phyloP scores from a whole-genome alignment of 2,113 vertebrate genomes.

The Stictonetta naevosa region DNA sequence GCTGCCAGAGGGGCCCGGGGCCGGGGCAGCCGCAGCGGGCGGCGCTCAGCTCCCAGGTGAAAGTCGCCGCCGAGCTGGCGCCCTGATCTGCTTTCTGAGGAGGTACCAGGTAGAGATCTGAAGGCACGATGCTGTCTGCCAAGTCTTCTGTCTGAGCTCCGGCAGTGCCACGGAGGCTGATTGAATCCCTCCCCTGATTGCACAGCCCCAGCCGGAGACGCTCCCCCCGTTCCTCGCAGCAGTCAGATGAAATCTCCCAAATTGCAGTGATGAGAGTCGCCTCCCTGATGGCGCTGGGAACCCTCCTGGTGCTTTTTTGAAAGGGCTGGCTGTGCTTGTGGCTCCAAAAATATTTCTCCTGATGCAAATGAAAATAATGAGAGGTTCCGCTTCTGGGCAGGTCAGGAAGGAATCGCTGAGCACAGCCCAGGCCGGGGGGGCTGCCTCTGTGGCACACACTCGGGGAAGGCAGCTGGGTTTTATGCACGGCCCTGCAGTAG shows the following conservation, averaged over 20 bases:
- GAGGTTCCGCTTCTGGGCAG: slow-evolving; percentile 51
- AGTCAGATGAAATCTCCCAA: not conserved
- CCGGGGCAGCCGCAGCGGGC: accelerated
- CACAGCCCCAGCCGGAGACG: not conserved
- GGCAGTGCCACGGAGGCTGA: not conserved
- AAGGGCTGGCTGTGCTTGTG: not conserved
- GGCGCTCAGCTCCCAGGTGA: not conserved
- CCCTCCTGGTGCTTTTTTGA: not conserved
- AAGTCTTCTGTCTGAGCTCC: not conserved
- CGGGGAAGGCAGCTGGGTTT: not conserved
- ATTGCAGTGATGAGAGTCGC: not conserved
- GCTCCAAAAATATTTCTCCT: slow-evolving; percentile 40
- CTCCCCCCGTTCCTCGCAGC: not conserved
- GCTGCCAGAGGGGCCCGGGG: accelerated
- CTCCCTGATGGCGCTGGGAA: not conserved
- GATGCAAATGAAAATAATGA: slow-evolving; percentile 58
- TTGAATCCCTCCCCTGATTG: not conserved
- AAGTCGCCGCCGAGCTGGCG: not conserved
- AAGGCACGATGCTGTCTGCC: slow-evolving; percentile 4
- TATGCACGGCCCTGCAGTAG: not conserved
- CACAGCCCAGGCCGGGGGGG: not conserved
- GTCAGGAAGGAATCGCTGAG: slow-evolving; percentile 22
- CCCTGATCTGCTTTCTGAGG: not conserved
- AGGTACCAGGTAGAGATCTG: not conserved
- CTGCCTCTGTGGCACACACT: not conserved